phyloP scores from a whole-genome alignment of 2,113 vertebrate species.

The Pluvianellus socialis region DNA sequence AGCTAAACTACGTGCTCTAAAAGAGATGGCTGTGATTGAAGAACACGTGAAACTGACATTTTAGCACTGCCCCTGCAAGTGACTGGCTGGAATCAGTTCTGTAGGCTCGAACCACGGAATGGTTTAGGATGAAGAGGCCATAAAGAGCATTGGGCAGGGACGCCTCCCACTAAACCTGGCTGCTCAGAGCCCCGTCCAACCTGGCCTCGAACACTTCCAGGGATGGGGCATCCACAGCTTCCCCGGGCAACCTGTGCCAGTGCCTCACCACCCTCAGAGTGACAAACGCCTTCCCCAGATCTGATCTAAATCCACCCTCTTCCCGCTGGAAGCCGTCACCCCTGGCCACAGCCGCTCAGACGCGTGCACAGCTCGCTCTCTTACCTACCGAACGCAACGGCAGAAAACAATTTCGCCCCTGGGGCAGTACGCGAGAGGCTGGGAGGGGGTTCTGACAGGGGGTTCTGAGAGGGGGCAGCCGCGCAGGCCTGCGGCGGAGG shows the following conservation, averaged over 20 bases:
- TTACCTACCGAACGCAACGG: fast-evolving
- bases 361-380: fast-evolving
- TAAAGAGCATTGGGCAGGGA: neutral
- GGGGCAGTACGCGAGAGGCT: fast-evolving
- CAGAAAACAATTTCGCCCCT: fast-evolving
- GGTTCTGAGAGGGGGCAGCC: neutral
- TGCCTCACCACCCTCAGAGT: neutral
- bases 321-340: neutral
- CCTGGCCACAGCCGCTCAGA: neutral
- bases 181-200: neutral
- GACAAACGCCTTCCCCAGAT: neutral
- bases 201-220: neutral
- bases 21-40: neutral
- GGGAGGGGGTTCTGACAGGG: neutral
- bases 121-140: neutral
- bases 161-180: neutral
- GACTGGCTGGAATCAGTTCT: fast-evolving
- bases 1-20: fast-evolving
- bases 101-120: fast-evolving
- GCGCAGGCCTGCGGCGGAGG: fast-evolving
- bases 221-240: neutral
- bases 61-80: neutral
- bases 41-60: fast-evolving
- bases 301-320: neutral
- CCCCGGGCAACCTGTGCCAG: neutral